A percentile compares a stretch with the other conserved stretches of the same genome.
Evolutionary conservation across 1,140 invertebrate genomes (phyloP).

Genomic region (Zaprionus gabonicus): DNA sequence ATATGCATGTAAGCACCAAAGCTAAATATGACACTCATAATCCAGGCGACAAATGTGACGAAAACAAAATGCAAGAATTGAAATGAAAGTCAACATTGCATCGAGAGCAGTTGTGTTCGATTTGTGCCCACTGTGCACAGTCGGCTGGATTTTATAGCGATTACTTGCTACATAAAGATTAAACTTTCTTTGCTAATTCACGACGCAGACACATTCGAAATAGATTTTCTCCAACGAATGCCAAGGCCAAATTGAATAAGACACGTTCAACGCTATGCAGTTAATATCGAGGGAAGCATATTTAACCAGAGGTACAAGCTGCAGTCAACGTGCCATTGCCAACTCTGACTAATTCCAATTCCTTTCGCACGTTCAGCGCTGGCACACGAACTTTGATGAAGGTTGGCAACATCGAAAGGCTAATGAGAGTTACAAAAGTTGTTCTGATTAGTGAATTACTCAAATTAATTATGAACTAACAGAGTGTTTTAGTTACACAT

Average conservation of each 20-base stretch:
- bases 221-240: constrained; percentile 50
- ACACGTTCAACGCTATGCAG: constrained; percentile 45
- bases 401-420: not conserved
- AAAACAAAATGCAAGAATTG: not conserved
- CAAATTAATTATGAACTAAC: not conserved
- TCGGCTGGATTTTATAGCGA: constrained; percentile 21
- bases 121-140: not conserved
- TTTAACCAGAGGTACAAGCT: constrained; percentile 15
- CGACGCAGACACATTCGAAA: constrained; percentile 33
- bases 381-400: not conserved
- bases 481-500: not conserved
- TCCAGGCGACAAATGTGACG: constrained; percentile 46
- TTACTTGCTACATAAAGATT: constrained; percentile 60
- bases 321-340: not conserved
- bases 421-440: not conserved
- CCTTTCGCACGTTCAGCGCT: not conserved
- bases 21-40: constrained; percentile 19
- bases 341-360: not conserved
- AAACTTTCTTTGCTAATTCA: constrained; percentile 68
- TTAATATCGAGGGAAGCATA: constrained; percentile 48
- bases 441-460: not conserved
- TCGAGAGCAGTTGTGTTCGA: not conserved
- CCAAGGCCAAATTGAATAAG: constrained; percentile 58
- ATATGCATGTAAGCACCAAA: constrained; percentile 25
- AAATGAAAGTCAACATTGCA: not conserved